These are phyloP conservation scores for Notolabrus celidotus DNA, from an alignment of 2,797 vertebrate genomes.

Conservation along the genomic window DNA sequence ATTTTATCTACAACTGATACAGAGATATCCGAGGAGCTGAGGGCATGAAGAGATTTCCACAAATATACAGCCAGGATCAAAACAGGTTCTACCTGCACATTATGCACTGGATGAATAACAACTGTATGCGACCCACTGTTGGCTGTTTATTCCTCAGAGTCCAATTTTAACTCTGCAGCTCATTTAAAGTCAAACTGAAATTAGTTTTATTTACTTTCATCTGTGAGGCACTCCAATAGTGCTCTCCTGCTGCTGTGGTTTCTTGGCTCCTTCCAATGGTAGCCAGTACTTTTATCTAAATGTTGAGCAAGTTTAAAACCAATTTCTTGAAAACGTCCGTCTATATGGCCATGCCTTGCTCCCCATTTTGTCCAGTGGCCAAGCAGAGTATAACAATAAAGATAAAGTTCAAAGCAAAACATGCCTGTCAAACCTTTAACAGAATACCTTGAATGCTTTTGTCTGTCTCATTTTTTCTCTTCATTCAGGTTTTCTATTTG, in stretches of 20 bases:
- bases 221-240: neutral
- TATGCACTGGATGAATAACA: constrained; percentile 43
- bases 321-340: neutral
- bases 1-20: constrained; percentile 74
- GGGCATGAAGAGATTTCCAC: constrained; percentile 55
- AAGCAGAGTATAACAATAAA: neutral
- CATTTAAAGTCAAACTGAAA: constrained; percentile 26
- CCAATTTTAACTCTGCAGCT: constrained; percentile 10
- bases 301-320: neutral
- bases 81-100: constrained; percentile 50
- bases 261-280: neutral
- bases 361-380: neutral
- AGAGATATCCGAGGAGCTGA: constrained; percentile 52
- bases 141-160: constrained; percentile 39
- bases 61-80: constrained; percentile 54
- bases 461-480: too few relatives aligned
- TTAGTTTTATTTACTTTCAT: neutral
- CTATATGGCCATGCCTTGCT: neutral
- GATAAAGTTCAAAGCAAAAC: too few relatives aligned
- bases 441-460: too few relatives aligned
- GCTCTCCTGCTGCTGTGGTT: neutral
- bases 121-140: neutral
- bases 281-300: neutral
- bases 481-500: too few relatives aligned
- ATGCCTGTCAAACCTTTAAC: too few relatives aligned